Percentiles rank a stretch among this genome's conserved stretches.
phyloP scores from a whole-genome alignment of 2,797 vertebrate genomes.

The Naso thynnoides region DNA sequence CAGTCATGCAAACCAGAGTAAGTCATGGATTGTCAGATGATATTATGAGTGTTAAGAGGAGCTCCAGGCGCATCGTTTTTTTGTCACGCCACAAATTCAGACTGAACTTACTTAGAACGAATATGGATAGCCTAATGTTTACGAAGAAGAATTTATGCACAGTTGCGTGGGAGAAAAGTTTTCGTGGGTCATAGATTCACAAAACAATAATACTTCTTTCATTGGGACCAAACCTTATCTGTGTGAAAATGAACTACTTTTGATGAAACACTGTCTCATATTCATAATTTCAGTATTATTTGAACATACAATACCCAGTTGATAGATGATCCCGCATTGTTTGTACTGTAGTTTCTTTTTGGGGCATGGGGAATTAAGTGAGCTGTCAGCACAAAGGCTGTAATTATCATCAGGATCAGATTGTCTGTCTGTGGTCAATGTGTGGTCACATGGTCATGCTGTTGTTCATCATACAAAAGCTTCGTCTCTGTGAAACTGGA shows the following conservation, averaged over 20 bases:
- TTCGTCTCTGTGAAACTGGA: not conserved
- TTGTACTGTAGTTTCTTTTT: not conserved
- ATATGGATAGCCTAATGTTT: not conserved
- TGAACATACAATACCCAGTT: not conserved
- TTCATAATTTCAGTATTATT: not conserved
- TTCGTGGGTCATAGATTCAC: not conserved
- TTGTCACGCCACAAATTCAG: not conserved
- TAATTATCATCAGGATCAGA: not conserved
- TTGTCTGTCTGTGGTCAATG: not conserved
- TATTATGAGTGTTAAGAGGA: not conserved
- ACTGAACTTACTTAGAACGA: too few species aligned
- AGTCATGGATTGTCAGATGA: not conserved
- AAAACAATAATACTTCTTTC: not conserved
- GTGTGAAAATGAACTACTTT: too few species aligned
- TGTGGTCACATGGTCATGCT: not conserved
- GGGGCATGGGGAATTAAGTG: not conserved
- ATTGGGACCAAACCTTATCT: not conserved
- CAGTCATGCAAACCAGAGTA: not conserved
- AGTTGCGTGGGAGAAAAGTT: too few species aligned
- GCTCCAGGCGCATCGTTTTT: not conserved
- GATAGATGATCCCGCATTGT: not conserved
- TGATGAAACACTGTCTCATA: not conserved
- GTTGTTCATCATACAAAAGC: not conserved
- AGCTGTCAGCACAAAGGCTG: not conserved
- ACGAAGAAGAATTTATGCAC: too few species aligned